A percentile compares a stretch with the other conserved stretches of the same genome.
Conservation (phyloP, 2,888 invertebrate genomes). For the Perizoma flavofasciatum region DNA sequence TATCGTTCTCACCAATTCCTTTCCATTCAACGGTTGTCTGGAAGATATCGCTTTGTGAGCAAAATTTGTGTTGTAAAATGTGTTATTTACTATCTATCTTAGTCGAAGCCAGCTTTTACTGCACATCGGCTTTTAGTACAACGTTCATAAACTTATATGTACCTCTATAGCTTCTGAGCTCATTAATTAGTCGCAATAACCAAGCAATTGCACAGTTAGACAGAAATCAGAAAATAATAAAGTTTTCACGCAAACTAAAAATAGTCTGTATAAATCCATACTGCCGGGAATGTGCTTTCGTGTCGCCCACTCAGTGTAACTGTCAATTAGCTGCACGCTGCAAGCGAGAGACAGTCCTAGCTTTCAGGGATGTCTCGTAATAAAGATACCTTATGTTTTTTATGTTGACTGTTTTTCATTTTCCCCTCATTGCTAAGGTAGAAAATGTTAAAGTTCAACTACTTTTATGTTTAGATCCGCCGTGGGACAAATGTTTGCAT, state of each 20-base stretch:
- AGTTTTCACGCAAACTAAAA: slow-evolving; percentile 31
- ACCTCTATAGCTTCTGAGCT: slow-evolving; percentile 4
- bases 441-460: too few relatives aligned
- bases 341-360: slow-evolving; percentile 32
- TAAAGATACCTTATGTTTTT: background rate
- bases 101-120: too few relatives aligned
- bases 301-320: slow-evolving; percentile 39
- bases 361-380: slow-evolving; percentile 24
- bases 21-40: too few relatives aligned
- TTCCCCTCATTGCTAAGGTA: background rate
- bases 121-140: too few relatives aligned
- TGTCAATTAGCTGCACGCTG: slow-evolving; percentile 43
- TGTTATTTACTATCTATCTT: too few relatives aligned
- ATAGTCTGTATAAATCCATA: slow-evolving; percentile 30
- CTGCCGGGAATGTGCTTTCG: slow-evolving; percentile 30
- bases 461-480: too few relatives aligned
- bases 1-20: too few relatives aligned
- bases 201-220: slow-evolving; percentile 1
- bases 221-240: slow-evolving; percentile 20
- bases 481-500: too few relatives aligned
- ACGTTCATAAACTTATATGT: too few relatives aligned
- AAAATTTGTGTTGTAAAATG: too few relatives aligned
- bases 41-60: too few relatives aligned
- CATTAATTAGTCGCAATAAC: slow-evolving; percentile 8
- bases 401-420: background rate